Conservation (phyloP, 1,140 invertebrate genomes). For the Philotrypesis tridentata region DNA sequence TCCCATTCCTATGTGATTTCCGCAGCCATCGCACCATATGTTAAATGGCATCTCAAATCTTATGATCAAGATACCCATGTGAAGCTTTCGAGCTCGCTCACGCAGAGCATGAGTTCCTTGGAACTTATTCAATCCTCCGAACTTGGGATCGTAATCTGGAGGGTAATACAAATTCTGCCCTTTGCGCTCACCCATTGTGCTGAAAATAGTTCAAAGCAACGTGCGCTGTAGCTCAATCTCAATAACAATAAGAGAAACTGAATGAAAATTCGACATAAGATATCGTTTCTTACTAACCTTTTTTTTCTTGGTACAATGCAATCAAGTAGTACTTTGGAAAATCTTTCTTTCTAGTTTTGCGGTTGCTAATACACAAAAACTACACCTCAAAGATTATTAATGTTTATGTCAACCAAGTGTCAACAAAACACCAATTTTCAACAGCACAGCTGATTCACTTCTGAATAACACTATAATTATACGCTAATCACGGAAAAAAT, state of each 20-base stretch:
- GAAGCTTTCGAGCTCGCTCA: conserved; percentile 94
- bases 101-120: conserved; percentile 96
- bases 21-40: conserved; percentile 99
- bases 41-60: conserved; percentile 99
- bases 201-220: neutral
- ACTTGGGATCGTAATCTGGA: conserved; percentile 96
- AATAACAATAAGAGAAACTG: neutral
- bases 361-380: neutral
- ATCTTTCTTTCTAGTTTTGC: neutral
- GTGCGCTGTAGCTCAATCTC: neutral
- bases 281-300: neutral
- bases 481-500: neutral
- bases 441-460: no score
- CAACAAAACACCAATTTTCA: neutral
- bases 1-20: conserved; percentile 99
- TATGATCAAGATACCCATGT: conserved; percentile 97
- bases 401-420: neutral
- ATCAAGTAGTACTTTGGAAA: neutral
- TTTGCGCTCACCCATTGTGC: conserved; percentile 95
- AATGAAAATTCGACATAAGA: neutral
- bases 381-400: neutral
- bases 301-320: neutral
- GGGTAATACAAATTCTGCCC: conserved; percentile 98
- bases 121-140: conserved; percentile 95
- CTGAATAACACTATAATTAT: no score